Conservation (phyloP, 2,888 invertebrate genomes). For the Drosophila quasianomalipes region DNA sequence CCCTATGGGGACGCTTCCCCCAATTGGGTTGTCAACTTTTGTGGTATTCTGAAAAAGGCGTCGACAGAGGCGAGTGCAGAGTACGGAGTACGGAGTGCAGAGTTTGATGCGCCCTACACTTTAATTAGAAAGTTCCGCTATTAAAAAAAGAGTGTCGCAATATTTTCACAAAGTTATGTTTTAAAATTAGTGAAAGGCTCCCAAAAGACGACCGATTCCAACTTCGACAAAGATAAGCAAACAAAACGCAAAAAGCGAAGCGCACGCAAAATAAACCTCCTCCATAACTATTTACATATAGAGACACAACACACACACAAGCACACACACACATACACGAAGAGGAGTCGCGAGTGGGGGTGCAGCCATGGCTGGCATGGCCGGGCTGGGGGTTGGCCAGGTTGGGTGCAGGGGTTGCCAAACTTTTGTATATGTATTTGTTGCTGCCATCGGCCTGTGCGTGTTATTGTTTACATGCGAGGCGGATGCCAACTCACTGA, state of each 20-base stretch:
- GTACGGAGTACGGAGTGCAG: conserved; percentile 24
- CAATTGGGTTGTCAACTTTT: conserved; percentile 58
- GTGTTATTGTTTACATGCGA: conserved; percentile 78
- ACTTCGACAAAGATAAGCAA: conserved; percentile 5
- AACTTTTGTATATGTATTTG: conserved; percentile 36
- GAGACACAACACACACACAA: conserved; percentile 38
- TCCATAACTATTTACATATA: conserved; percentile 47
- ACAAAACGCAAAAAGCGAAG: conserved; percentile 16
- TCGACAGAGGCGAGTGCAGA: conserved; percentile 61
- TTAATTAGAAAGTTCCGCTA: conserved; percentile 20
- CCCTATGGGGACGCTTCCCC: conserved; percentile 63
- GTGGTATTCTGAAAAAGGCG: conserved; percentile 79
- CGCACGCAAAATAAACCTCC: conserved; percentile 13
- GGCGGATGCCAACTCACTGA: conserved; percentile 63
- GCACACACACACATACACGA: conserved; percentile 27
- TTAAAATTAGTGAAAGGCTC: conserved; percentile 31
- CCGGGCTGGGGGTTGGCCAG: conserved; percentile 35
- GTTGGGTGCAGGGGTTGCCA: conserved; percentile 17
- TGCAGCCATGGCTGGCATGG: conserved; percentile 53
- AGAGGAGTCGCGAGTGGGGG: conserved; percentile 5
- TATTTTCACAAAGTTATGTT: neutral
- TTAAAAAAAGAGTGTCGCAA: neutral
- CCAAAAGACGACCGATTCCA: conserved; percentile 7
- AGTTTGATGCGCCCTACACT: conserved; percentile 29
- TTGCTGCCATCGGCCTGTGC: conserved; percentile 63